Conservation (phyloP, 1,140 invertebrate species). For the Anastrepha ludens region DNA sequence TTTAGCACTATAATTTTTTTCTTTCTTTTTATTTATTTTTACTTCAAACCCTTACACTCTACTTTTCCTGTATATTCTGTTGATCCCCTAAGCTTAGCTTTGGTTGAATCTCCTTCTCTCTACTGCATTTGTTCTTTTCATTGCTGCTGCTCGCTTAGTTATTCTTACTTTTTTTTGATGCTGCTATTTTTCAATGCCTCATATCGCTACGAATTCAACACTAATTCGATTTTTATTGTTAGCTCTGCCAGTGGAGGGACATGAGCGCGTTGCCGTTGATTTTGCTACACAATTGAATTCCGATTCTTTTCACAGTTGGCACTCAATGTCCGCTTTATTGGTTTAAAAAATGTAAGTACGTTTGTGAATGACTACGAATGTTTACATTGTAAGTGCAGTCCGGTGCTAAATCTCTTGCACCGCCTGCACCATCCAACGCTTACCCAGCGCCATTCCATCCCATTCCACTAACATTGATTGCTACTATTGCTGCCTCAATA, state of each 20-base stretch:
- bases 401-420: background rate
- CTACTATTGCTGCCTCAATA: background rate
- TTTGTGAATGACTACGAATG: background rate
- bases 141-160: background rate
- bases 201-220: slow-evolving; percentile 11
- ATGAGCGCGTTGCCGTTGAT: background rate
- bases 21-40: too few relatives aligned
- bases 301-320: slow-evolving; percentile 21
- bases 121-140: background rate
- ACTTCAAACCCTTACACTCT: too few relatives aligned
- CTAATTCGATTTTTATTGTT: slow-evolving; percentile 50
- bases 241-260: background rate
- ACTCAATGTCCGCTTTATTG: slow-evolving; percentile 44
- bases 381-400: slow-evolving; percentile 21
- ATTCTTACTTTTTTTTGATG: background rate
- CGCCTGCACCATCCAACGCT: background rate
- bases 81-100: too few relatives aligned
- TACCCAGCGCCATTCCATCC: background rate
- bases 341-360: background rate
- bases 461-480: background rate
- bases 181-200: background rate
- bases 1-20: too few relatives aligned
- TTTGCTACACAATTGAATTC: slow-evolving; percentile 44
- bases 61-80: too few relatives aligned
- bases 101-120: too few relatives aligned